Conservation (phyloP, 2,888 invertebrate species). For the Lucinisca nassula region DNA sequence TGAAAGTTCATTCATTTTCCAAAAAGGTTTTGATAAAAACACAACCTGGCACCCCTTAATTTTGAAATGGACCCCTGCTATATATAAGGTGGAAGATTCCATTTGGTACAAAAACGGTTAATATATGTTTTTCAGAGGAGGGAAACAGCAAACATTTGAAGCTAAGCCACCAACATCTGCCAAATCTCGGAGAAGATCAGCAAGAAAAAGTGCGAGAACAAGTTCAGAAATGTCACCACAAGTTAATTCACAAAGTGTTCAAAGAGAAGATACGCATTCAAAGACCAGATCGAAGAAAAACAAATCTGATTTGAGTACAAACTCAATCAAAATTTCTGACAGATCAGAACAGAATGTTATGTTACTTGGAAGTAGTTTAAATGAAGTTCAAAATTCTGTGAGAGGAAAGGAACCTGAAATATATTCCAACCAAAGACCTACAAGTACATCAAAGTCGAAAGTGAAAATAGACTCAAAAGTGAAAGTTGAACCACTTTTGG, state of each 20-base stretch:
- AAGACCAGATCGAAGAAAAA: neutral
- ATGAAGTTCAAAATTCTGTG: constrained; percentile 44
- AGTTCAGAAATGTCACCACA: constrained; percentile 19
- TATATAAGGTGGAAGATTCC: too few species aligned
- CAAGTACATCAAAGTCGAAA: neutral
- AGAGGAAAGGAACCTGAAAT: neutral
- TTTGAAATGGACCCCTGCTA: too few species aligned
- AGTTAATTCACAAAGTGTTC: neutral
- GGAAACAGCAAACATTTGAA: constrained; percentile 10
- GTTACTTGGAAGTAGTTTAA: constrained; percentile 54
- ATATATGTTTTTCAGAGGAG: neutral
- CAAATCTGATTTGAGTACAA: neutral
- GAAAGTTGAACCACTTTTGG: neutral
- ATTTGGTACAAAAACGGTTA: too few species aligned
- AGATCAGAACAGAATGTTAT: constrained; percentile 2
- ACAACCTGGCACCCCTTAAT: too few species aligned
- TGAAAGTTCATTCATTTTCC: too few species aligned
- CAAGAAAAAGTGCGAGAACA: constrained; percentile 43
- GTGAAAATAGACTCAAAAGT: neutral
- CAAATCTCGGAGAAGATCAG: constrained; percentile 60
- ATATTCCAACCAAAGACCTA: neutral
- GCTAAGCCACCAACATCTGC: constrained; percentile 48
- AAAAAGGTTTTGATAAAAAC: too few species aligned
- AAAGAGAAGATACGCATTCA: constrained; percentile 1
- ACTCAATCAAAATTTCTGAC: neutral